Conservation (phyloP, 2,888 invertebrate genomes). For the Lasius platythorax region DNA sequence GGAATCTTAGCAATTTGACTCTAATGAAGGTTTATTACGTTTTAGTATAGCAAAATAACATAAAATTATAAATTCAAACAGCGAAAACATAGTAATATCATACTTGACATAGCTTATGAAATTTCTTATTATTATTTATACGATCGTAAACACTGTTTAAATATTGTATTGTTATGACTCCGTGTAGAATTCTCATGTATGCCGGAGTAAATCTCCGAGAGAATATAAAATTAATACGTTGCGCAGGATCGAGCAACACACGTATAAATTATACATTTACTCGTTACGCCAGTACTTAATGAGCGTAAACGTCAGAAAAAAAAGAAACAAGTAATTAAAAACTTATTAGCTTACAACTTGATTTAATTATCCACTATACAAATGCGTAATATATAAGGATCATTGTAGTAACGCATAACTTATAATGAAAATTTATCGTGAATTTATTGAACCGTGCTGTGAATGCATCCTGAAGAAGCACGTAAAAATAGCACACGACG, state of each 20-base stretch:
- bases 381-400: not conserved
- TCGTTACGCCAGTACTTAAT: constrained; percentile 28
- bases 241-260: constrained; percentile 24
- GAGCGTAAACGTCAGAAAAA: not conserved
- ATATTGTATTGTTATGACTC: constrained; percentile 39
- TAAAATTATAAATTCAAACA: not conserved
- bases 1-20: not conserved
- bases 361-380: not conserved
- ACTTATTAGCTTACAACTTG: not conserved
- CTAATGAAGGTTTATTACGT: not conserved
- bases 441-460: not conserved
- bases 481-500: constrained; percentile 11
- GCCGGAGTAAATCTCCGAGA: constrained; percentile 45
- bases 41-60: constrained; percentile 12
- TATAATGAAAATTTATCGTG: not conserved
- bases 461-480: not conserved
- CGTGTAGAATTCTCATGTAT: constrained; percentile 15
- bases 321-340: constrained; percentile 3
- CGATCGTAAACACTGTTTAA: constrained; percentile 44
- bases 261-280: constrained; percentile 43
- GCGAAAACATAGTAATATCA: constrained; percentile 17
- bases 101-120: constrained; percentile 20
- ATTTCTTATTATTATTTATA: constrained; percentile 55
- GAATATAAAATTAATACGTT: constrained; percentile 50
- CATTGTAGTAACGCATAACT: not conserved